These are phyloP conservation scores for Centropus unirufus DNA, from an alignment of 2,113 vertebrate genomes.

Conservation along the genomic window DNA sequence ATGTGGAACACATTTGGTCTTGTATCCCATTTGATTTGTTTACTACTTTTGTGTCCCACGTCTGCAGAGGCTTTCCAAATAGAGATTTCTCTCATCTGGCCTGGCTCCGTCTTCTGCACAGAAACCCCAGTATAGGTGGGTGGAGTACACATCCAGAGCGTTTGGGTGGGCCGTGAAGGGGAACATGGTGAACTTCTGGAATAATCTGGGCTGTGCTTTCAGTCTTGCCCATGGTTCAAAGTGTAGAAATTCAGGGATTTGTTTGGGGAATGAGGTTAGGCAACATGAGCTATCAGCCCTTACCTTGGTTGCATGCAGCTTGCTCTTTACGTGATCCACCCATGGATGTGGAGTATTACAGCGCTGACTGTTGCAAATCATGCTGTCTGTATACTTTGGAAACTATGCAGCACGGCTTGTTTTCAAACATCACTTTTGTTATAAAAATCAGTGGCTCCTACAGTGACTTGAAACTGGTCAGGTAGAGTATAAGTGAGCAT, in stretches of 20 bases:
- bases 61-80: slow-evolving; percentile 33
- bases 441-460: slow-evolving; percentile 24
- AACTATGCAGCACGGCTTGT: background rate
- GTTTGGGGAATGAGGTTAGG: background rate
- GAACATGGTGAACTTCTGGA: background rate
- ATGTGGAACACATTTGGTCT: slow-evolving; percentile 58
- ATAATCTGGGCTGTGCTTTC: background rate
- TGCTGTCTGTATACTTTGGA: slow-evolving; percentile 4
- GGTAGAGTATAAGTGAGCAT: background rate
- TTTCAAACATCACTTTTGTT: slow-evolving; percentile 13
- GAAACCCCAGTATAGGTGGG: background rate
- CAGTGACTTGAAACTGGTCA: slow-evolving; percentile 16
- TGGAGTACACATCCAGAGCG: background rate
- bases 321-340: background rate
- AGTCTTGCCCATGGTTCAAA: background rate
- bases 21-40: slow-evolving; percentile 61
- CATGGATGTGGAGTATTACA: background rate
- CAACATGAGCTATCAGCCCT: background rate
- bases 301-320: background rate
- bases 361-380: background rate
- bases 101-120: slow-evolving; percentile 26
- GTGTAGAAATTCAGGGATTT: background rate
- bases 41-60: slow-evolving; percentile 48
- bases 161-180: background rate
- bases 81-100: slow-evolving; percentile 50